A percentile compares a stretch with the other conserved stretches of the same genome.
Conservation (phyloP, 2,797 vertebrate species). For the Cossypha caffra region DNA sequence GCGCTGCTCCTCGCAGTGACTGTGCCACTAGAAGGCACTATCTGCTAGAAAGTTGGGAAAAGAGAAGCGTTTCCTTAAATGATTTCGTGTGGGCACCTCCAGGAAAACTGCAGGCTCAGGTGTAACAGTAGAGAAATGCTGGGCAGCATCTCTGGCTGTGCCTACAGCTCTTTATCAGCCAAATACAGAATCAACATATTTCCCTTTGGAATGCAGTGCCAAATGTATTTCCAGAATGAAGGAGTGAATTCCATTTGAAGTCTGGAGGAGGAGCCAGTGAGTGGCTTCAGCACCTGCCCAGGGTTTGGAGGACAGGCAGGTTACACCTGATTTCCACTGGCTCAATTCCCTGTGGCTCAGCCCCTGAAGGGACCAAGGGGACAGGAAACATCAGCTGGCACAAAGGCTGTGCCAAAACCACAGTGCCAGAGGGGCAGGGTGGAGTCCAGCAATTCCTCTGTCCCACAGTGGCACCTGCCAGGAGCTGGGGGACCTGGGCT, state of each 20-base stretch:
- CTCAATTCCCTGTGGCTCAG: rapidly evolving
- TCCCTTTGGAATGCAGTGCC: neutral
- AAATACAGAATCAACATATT: rapidly evolving
- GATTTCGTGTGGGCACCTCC: neutral
- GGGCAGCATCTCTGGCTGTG: neutral
- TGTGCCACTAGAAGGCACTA: slow-evolving; percentile 61
- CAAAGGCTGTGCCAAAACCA: neutral
- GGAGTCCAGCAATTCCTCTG: rapidly evolving
- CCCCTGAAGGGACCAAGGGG: neutral
- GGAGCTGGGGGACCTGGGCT: neutral
- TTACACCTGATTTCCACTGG: neutral
- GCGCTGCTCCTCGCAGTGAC: neutral
- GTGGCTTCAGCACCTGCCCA: neutral
- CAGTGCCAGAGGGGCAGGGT: neutral
- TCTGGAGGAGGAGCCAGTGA: neutral
- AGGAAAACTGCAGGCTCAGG: rapidly evolving
- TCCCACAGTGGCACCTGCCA: rapidly evolving
- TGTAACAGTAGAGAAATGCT: rapidly evolving
- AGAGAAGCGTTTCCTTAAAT: neutral
- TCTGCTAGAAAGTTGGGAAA: neutral
- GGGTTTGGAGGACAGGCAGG: too few relatives aligned
- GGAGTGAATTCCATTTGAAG: neutral
- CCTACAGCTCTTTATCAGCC: neutral
- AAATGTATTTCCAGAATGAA: neutral
- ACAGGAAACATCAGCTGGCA: neutral